Evolutionary conservation across 2,797 vertebrate genomes (phyloP).

Genomic region (Morus bassanus): DNA sequence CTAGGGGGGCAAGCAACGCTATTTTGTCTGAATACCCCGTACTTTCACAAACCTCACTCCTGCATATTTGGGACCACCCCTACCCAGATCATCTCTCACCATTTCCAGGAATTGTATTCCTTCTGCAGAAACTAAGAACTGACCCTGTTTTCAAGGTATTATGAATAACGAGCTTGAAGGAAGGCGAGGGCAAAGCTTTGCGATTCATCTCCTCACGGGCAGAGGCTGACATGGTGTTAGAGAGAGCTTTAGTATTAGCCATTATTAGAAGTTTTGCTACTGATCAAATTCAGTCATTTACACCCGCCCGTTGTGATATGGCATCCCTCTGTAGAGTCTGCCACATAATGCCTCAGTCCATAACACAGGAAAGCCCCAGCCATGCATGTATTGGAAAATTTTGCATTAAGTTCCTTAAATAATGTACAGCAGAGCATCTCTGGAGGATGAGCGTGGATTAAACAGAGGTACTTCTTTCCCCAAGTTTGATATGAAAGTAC

Average conservation of each 20-base stretch:
- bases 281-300: neutral
- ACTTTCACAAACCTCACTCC: neutral
- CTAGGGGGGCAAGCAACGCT: neutral
- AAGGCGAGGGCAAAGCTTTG: neutral
- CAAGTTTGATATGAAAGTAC: neutral
- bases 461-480: neutral
- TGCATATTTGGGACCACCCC: neutral
- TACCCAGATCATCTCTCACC: neutral
- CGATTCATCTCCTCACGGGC: neutral
- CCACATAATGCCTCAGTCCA: neutral
- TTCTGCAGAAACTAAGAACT: neutral
- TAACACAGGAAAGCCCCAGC: neutral
- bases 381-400: neutral
- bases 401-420: neutral
- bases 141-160: neutral
- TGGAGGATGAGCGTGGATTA: neutral
- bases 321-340: neutral
- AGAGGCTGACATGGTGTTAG: neutral
- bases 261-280: neutral
- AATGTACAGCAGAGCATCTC: neutral
- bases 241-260: neutral
- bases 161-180: neutral
- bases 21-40: accelerated
- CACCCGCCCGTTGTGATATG: accelerated
- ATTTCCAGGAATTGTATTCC: neutral